Evolutionary conservation across 2,888 invertebrate genomes (phyloP).

Genomic region (Drosophila peninsularis): DNA sequence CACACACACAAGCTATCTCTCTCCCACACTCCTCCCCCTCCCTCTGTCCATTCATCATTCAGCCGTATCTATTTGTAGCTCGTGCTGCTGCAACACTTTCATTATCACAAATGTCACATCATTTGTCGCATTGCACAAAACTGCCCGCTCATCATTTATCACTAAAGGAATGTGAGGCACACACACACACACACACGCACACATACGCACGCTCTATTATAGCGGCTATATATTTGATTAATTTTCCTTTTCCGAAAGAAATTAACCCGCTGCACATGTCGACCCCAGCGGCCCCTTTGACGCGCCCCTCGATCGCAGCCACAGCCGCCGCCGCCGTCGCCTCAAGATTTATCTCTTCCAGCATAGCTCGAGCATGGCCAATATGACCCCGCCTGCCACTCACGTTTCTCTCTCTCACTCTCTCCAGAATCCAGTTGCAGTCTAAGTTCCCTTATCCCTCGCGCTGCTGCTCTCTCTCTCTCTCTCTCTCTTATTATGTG

Average conservation of each 20-base stretch:
- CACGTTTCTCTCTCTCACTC: neutral
- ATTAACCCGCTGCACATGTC: slow-evolving; percentile 82
- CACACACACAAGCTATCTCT: neutral
- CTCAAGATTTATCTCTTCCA: slow-evolving; percentile 82
- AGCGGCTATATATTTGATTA: slow-evolving; percentile 75
- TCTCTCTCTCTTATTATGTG: neutral
- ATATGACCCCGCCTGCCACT: slow-evolving; percentile 33
- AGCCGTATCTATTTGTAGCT: slow-evolving; percentile 48
- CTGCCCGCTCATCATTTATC: slow-evolving; percentile 82
- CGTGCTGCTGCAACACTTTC: slow-evolving; percentile 72
- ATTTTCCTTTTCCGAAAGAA: slow-evolving; percentile 83
- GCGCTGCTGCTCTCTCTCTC: neutral
- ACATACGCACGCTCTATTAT: slow-evolving; percentile 28
- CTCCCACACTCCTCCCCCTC: neutral
- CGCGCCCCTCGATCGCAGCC: slow-evolving; percentile 62
- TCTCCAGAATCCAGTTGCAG: slow-evolving; percentile 5
- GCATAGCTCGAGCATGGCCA: slow-evolving; percentile 77
- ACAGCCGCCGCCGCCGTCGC: slow-evolving; percentile 22
- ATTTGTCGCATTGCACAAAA: slow-evolving; percentile 82
- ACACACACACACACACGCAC: slow-evolving; percentile 4
- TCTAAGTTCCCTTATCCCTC: neutral
- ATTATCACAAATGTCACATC: slow-evolving; percentile 81
- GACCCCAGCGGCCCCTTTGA: slow-evolving; percentile 76
- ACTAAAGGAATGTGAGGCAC: slow-evolving; percentile 74
- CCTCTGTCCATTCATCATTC: slow-evolving; percentile 31